Evolutionary conservation across 2,888 invertebrate species (phyloP), one percentile per base, ranked within the genome.

Genomic region (Tetramorium bicarinatum): DNA sequence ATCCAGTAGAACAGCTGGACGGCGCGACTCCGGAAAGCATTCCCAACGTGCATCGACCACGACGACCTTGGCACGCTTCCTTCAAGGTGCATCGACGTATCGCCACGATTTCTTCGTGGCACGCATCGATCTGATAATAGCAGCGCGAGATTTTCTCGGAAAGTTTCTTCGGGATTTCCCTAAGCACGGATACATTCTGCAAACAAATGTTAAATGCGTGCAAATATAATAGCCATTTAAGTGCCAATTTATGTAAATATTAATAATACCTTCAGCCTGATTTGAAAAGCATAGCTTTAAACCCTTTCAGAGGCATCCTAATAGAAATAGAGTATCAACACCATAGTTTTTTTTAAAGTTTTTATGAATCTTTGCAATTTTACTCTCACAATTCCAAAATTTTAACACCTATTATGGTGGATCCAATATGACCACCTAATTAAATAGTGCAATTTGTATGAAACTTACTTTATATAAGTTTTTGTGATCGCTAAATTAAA

Each of bases 51-150:
- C 76, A 81, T 76, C 85, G 77, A 80, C 61, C 61, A 29, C 52
- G 7, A 41, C 64, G 67, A 83, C 88, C 88, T 88, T 88, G 88
- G 83, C 88, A 88, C 69, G 83, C 61, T 88, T 88, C 77, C 62
- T 38, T 34, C 84, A 61, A 75, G 82, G 77, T 87, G 62, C 56
- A 81, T 82, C 81, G 64, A 15, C 75, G 77, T 80, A 67, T 67
- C 69, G 59, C 9, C 34, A 21, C 21, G 69, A 79, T 38, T 79
- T 69, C 69, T 69, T 79, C 18, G 47, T 9, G 44, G 8, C 77
- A 66, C 66, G 54, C 44, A 34, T 79, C 69, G 79, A 61, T 38
- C 18, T 21, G 69, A 61, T 61, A 71, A 59, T 18, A 69, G 9
- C 34, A 9, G 21, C n/a, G 29, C 29, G 8, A 79, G 71, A 80